Base-by-base conservation (phyloP, 2,113 vertebrate species). In the Eptatretus burgeri region DNA sequence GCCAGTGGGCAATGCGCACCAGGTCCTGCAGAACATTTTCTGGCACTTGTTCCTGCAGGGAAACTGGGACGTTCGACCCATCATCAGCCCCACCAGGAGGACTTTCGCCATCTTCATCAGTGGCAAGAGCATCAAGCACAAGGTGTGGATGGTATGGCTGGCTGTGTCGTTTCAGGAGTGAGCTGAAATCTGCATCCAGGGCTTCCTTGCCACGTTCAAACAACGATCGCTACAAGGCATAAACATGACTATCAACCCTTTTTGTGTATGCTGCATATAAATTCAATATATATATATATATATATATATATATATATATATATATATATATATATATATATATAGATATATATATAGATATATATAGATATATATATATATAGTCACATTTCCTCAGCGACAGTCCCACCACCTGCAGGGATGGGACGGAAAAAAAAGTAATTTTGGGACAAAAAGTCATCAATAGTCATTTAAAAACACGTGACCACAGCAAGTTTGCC, bases 141-240 rank as follows among this genome's bases (percentile, higher is more conserved):
- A 95, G 81, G 67, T 93, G 76, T 1, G 91, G 84, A 1, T 85
- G 85, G 2, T 94, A 85, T 0, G 85, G 80, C 65, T 91, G 94
- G 13, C 84, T 93, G 75, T 91, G 82, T 27, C 87, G 78, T 0
- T 81, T 85, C 77, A 98, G 77, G 64, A 93, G 74, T 69, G 80
- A 79, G 60, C 85, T 82, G 70, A 94, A 93, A 75, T 94, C 91
- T 0, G 80, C 82, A 51, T 95, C 91, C 72, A 98, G 73, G 1
- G 82, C 83, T 67, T 98, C 89, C 65, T 98, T 95, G 1, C 89
- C 91, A 53, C 79, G 78, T 71, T 98, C 91, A 65, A 94, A 98
- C 4, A 89, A 80, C 1, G 81, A 81, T 81, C 94, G 95, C 91
- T 82, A 65, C 18, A 49, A 67, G 63, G 62, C 50, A 9, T 2